Evolutionary conservation across 2,888 invertebrate species (phyloP).

Genomic region (Orthosia gothica): DNA sequence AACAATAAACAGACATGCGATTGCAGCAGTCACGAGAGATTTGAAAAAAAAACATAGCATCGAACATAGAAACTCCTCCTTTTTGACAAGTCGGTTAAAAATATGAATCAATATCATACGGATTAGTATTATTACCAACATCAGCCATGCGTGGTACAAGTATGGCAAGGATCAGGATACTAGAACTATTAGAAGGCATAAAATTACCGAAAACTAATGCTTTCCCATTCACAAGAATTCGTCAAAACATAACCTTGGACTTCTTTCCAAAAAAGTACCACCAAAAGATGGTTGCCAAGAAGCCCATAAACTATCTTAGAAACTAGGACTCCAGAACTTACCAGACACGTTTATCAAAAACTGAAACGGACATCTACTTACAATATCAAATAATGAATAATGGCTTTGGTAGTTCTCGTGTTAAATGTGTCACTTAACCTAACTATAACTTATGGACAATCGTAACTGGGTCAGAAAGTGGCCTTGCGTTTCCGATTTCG

Average conservation of each 20-base stretch:
- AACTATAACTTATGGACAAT: slow-evolving; percentile 33
- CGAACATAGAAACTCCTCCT: no score
- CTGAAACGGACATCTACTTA: slow-evolving; percentile 11
- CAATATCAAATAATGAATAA: slow-evolving; percentile 19
- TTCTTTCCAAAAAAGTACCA: background rate
- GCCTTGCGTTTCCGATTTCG: slow-evolving; percentile 49
- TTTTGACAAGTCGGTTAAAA: no score
- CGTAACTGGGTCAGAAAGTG: slow-evolving; percentile 52
- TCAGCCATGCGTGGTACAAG: background rate
- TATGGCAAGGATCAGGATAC: background rate
- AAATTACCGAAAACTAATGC: background rate
- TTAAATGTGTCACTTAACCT: slow-evolving; percentile 50
- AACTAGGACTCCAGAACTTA: slow-evolving; percentile 42
- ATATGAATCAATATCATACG: background rate
- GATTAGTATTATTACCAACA: background rate
- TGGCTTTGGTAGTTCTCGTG: slow-evolving; percentile 16
- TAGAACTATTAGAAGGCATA: background rate
- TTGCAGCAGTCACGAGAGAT: no score
- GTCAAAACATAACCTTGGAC: slow-evolving; percentile 29
- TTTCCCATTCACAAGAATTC: background rate
- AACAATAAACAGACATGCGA: no score
- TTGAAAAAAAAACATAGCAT: no score
- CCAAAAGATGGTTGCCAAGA: background rate
- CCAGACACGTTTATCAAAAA: slow-evolving; percentile 31
- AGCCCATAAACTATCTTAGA: background rate